A percentile compares a stretch with the other conserved stretches of the same genome.
Conservation (phyloP, 2,797 vertebrate species). For the Capromys pilorides region DNA sequence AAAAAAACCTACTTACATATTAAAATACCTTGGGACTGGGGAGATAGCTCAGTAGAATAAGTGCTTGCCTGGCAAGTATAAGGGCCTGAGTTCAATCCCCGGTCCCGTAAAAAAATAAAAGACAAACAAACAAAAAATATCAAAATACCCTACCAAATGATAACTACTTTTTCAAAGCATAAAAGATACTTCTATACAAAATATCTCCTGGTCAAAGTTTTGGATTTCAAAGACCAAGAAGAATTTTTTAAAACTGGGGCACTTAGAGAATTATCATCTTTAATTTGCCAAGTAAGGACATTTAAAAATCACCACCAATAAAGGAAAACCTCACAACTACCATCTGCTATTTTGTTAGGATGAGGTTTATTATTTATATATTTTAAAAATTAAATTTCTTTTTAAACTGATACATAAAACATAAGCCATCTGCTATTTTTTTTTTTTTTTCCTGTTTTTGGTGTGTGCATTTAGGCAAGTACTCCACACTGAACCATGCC, state of each 20-base stretch:
- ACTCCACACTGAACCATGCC: background rate
- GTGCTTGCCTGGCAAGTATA: no score
- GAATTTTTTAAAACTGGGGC: background rate
- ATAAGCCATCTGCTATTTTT: constrained; percentile 1
- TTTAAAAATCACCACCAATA: background rate
- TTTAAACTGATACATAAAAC: constrained; percentile 4
- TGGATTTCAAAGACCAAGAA: constrained; percentile 2
- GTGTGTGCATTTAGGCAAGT: background rate
- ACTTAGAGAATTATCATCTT: background rate
- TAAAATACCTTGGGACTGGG: background rate
- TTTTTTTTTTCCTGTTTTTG: background rate
- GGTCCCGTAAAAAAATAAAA: no score
- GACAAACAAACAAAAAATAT: background rate
- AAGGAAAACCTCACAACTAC: constrained; percentile 31
- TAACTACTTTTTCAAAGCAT: background rate
- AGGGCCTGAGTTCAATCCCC: no score
- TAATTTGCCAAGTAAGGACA: constrained; percentile 35
- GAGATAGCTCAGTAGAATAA: no score
- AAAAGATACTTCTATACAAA: background rate
- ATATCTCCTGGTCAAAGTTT: background rate
- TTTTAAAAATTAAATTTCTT: constrained; percentile 14
- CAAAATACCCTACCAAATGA: background rate
- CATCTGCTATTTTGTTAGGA: constrained; percentile 40
- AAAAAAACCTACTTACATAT: background rate
- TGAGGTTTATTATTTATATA: background rate